A percentile compares a stretch with the other conserved stretches of the same genome.
phyloP scores from a whole-genome alignment of 2,888 invertebrate genomes.

The Ophion ellenae region DNA sequence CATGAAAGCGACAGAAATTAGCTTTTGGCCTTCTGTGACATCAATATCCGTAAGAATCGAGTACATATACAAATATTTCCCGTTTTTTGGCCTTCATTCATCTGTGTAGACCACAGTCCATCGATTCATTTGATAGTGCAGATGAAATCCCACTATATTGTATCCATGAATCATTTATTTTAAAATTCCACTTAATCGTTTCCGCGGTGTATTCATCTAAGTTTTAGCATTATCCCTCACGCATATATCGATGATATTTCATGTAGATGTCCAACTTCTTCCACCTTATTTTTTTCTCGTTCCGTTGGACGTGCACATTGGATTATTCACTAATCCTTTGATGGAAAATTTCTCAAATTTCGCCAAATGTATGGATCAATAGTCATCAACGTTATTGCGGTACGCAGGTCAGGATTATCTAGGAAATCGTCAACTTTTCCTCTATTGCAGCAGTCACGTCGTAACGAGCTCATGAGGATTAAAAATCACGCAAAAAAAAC shows the following conservation, averaged over 20 bases:
- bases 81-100: no score
- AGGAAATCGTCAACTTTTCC: background rate
- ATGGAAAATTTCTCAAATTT: background rate
- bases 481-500: background rate
- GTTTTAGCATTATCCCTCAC: slow-evolving; percentile 6
- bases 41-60: no score
- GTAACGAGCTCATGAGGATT: background rate
- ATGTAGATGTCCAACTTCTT: background rate
- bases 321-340: slow-evolving; percentile 25
- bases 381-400: background rate
- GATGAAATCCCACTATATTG: no score
- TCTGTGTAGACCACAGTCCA: no score
- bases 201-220: background rate
- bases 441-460: background rate
- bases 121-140: no score
- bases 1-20: no score
- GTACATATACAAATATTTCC: no score
- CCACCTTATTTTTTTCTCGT: background rate
- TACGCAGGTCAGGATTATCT: background rate
- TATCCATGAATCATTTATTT: slow-evolving; percentile 3
- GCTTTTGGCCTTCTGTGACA: no score
- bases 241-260: slow-evolving; percentile 7
- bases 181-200: background rate
- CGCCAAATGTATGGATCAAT: background rate
- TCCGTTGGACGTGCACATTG: background rate